Conservation (phyloP, 2,888 invertebrate species). For the Sesamia inferens region DNA sequence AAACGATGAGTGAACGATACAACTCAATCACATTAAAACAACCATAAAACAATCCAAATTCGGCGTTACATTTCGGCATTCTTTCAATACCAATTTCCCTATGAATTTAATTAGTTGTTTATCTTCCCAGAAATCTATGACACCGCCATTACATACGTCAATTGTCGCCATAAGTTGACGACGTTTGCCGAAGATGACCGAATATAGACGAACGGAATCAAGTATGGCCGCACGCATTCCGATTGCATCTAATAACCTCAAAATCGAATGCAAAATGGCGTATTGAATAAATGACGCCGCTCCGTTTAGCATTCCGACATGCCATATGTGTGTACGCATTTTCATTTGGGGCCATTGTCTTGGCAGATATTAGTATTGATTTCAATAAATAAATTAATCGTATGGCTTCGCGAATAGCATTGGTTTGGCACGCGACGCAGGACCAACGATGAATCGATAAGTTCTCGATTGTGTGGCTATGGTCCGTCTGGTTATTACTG, state of each 20-base stretch:
- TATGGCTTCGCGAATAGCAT: constrained; percentile 86
- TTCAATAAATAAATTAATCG: constrained; percentile 90
- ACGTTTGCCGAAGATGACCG: constrained; percentile 79
- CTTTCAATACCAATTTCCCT: constrained; percentile 74
- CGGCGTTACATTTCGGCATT: constrained; percentile 64
- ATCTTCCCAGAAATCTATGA: constrained; percentile 83
- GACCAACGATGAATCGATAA: constrained; percentile 86
- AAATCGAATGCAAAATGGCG: constrained; percentile 89
- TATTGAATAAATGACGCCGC: constrained; percentile 88
- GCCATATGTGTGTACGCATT: constrained; percentile 88
- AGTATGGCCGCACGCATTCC: constrained; percentile 88
- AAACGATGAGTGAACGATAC: constrained; percentile 47
- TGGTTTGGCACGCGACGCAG: constrained; percentile 87
- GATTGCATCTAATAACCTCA: constrained; percentile 90
- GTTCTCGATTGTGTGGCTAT: constrained; percentile 79
- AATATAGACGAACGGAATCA: constrained; percentile 82
- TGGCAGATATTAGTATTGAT: constrained; percentile 89
- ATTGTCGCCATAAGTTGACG: constrained; percentile 79
- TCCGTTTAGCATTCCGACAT: constrained; percentile 88
- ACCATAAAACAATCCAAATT: constrained; percentile 60
- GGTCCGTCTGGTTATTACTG: constrained; percentile 76
- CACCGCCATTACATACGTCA: constrained; percentile 81
- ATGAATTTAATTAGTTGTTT: constrained; percentile 73
- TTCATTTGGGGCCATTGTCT: constrained; percentile 89
- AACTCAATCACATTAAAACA: constrained; percentile 54